Evolutionary conservation across 2,113 vertebrate species (phyloP).

Genomic region (Vidua chalybeata): DNA sequence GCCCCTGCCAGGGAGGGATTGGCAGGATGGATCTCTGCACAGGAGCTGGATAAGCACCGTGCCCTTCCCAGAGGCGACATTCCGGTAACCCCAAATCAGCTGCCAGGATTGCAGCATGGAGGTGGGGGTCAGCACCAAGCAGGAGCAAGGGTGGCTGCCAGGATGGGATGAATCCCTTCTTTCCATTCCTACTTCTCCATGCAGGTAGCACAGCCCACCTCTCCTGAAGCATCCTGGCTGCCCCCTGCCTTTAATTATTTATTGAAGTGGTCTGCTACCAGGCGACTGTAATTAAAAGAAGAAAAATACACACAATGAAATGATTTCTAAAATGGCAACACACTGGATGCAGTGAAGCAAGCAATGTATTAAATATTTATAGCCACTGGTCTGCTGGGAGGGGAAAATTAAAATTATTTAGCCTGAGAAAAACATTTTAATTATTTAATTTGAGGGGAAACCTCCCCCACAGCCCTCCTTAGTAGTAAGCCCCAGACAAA

Average conservation of each 20-base stretch:
- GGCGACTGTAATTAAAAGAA: slow-evolving; percentile 64
- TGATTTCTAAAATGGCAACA: slow-evolving; percentile 30
- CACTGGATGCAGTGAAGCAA: not conserved
- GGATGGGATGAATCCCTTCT: not conserved
- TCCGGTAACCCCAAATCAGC: not conserved
- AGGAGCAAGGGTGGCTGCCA: not conserved
- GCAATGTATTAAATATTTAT: slow-evolving; percentile 49
- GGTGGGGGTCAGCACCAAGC: not conserved
- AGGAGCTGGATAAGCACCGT: not conserved
- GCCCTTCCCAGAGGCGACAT: rapidly evolving
- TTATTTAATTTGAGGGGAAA: slow-evolving; percentile 60
- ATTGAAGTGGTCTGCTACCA: not conserved
- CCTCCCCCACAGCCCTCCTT: slow-evolving; percentile 10
- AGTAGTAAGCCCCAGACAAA: slow-evolving; percentile 8
- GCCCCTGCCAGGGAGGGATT: not conserved
- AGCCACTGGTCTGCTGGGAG: not conserved
- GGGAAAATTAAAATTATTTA: not conserved
- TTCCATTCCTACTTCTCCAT: not conserved
- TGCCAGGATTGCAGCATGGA: not conserved
- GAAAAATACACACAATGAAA: slow-evolving; percentile 55
- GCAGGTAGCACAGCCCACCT: not conserved
- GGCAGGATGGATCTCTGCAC: not conserved
- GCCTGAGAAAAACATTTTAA: slow-evolving; percentile 55
- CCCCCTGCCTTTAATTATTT: slow-evolving; percentile 48
- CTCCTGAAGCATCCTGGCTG: not conserved